phyloP scores from a whole-genome alignment of 1,140 invertebrate species.

The Leptonema lineaticorne region DNA sequence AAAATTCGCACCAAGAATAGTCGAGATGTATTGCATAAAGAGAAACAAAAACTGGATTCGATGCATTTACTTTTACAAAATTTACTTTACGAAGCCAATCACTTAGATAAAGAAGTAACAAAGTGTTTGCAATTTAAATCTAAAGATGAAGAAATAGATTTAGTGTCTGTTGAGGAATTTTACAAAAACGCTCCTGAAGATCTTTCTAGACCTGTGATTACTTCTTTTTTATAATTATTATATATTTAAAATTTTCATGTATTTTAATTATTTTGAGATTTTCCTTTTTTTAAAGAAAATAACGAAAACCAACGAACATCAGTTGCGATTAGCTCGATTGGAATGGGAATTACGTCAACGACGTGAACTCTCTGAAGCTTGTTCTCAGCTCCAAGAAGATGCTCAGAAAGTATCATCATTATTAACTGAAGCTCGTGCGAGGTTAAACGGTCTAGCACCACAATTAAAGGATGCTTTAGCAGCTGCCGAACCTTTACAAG shows the following conservation, averaged over 20 bases:
- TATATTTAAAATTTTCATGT: background rate
- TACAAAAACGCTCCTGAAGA: constrained; percentile 76
- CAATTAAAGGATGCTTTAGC: constrained; percentile 66
- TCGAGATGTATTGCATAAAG: constrained; percentile 73
- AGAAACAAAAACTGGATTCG: constrained; percentile 85
- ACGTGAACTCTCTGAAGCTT: constrained; percentile 76
- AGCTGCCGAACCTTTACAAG: constrained; percentile 86
- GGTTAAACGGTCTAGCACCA: constrained; percentile 79
- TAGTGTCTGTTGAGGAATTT: constrained; percentile 84
- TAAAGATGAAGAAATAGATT: constrained; percentile 89
- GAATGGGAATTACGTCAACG: constrained; percentile 92
- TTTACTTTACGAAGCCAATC: constrained; percentile 91
- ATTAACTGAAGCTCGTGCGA: constrained; percentile 77
- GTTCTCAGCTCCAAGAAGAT: constrained; percentile 71
- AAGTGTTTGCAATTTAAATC: constrained; percentile 95
- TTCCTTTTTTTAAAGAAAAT: constrained; percentile 54
- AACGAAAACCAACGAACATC: constrained; percentile 72
- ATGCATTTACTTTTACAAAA: constrained; percentile 91
- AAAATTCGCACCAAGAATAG: constrained; percentile 82
- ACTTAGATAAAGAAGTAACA: constrained; percentile 89
- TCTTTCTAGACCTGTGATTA: constrained; percentile 66
- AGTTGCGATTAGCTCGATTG: constrained; percentile 79
- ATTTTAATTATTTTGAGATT: background rate
- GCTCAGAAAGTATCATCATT: constrained; percentile 75
- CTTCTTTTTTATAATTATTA: background rate